Base-by-base conservation (phyloP, 2,888 invertebrate genomes). In the Epinotia demarniana region DNA sequence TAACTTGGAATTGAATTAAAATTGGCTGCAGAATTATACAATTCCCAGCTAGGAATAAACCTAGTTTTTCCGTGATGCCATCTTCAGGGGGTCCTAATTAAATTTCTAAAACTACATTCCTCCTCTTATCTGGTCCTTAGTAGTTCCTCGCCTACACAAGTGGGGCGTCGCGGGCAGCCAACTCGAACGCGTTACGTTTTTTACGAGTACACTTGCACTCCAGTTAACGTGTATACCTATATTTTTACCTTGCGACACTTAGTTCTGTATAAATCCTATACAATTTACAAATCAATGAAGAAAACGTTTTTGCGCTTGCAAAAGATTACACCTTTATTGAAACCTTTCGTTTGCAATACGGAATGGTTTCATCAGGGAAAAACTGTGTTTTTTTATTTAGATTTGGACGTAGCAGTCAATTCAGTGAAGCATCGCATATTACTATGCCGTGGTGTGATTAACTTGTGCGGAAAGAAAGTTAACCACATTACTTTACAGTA, bases 161-260 rank as follows among this genome's bases (percentile, higher is more conserved):
- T 90, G 83, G 90, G 84, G 79, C 89, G 83, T 76, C 78, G 79
- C 77, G 81, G 78, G 81, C 89, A 85, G 84, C 85, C 81, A 82
- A 87, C 82, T 87, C 81, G 85, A 88, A 89, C 88, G 81, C 77
- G 82, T 88, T 88, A 85, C 86, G 86, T 89, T 87, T 85, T 75
- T 87, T 85, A 85, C n/a, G n/a, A n/a, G n/a, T n/a, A n/a, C 84
- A 86, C 81, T 79, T 78, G 78, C 78, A 80, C 79, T 79, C 80
- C 78, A 81, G 79, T 81, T 80, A 77, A 78, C 77, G 78, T 79
- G 70, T 77, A 78, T 62, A 75, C 61, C 67, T 46, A 71, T 73
- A 80, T 74, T 77, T 72, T 77, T 70, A 70, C 74, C 82, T 89
- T 89, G 84, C 89, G 84, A 86, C 84, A 89, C 81, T 78, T 81